A percentile compares a stretch with the other conserved stretches of the same genome.
Conservation (phyloP, 2,888 invertebrate species). For the Folsomia candida region DNA sequence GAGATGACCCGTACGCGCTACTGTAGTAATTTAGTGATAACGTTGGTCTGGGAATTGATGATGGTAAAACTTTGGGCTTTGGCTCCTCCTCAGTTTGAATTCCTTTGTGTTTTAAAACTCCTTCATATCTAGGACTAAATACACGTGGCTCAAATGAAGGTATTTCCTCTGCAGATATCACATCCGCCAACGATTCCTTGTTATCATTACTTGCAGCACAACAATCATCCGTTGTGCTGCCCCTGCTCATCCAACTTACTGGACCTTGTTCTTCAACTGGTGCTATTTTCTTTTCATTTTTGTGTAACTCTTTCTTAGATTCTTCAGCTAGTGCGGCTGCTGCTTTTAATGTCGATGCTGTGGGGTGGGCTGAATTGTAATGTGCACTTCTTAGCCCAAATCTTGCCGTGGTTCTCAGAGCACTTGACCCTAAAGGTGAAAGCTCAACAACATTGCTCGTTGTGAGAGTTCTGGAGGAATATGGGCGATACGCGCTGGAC, state of each 20-base stretch:
- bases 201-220: not conserved
- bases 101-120: conserved; percentile 43
- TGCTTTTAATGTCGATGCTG: conserved; percentile 29
- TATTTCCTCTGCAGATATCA: conserved; percentile 39
- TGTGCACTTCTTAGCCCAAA: conserved; percentile 44
- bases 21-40: conserved; percentile 34
- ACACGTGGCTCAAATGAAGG: conserved; percentile 40
- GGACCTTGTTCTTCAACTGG: conserved; percentile 17
- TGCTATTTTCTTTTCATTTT: conserved; percentile 22
- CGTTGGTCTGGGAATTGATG: conserved; percentile 47
- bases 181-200: conserved; percentile 8
- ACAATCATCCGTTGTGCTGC: conserved; percentile 33
- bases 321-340: conserved; percentile 30
- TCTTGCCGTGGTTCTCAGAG: conserved; percentile 43
- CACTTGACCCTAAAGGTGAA: conserved; percentile 37
- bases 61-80: conserved; percentile 26
- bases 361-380: conserved; percentile 41
- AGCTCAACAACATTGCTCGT: conserved; percentile 7
- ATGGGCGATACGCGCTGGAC: conserved; percentile 16
- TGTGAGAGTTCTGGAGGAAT: not conserved
- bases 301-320: conserved; percentile 36
- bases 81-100: conserved; percentile 47
- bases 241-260: conserved; percentile 41
- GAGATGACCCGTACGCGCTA: conserved; percentile 8
- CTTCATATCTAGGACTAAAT: conserved; percentile 35